Conservation (phyloP, 2,888 invertebrate species). For the Euclidia mi region DNA sequence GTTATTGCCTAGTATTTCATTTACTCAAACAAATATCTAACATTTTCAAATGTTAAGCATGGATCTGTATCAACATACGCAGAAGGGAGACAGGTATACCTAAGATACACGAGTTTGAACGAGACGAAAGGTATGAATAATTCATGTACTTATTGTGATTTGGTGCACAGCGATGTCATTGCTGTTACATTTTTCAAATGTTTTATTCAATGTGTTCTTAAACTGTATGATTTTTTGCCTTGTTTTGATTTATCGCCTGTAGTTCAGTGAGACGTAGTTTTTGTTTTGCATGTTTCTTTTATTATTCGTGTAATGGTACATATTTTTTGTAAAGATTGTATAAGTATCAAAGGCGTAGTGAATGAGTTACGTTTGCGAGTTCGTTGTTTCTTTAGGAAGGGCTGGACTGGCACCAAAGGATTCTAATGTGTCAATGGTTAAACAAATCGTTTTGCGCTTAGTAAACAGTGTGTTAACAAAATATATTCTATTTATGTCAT, state of each 20-base stretch:
- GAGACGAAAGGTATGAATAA: constrained; percentile 63
- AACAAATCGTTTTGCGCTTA: no score
- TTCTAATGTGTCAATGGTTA: no score
- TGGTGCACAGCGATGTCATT: constrained; percentile 64
- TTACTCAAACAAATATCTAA: constrained; percentile 19
- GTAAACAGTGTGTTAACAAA: no score
- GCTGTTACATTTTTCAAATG: constrained; percentile 47
- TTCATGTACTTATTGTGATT: constrained; percentile 70
- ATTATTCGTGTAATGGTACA: no score
- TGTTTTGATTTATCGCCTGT: constrained; percentile 9
- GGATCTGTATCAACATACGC: constrained; percentile 10
- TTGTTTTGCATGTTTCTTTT: no score
- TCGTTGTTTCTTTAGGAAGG: no score
- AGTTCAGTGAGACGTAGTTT: not conserved
- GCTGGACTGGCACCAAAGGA: no score
- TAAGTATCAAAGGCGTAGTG: no score
- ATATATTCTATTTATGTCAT: no score
- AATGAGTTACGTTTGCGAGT: no score
- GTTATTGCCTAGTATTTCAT: constrained; percentile 26
- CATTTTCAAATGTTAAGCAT: constrained; percentile 25
- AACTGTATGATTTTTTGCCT: constrained; percentile 30
- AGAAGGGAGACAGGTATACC: constrained; percentile 24
- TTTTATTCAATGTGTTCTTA: constrained; percentile 61
- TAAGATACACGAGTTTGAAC: constrained; percentile 34
- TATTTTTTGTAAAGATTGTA: no score